Base-by-base conservation (phyloP, 2,113 vertebrate genomes). In the Turdus rufiventris region DNA sequence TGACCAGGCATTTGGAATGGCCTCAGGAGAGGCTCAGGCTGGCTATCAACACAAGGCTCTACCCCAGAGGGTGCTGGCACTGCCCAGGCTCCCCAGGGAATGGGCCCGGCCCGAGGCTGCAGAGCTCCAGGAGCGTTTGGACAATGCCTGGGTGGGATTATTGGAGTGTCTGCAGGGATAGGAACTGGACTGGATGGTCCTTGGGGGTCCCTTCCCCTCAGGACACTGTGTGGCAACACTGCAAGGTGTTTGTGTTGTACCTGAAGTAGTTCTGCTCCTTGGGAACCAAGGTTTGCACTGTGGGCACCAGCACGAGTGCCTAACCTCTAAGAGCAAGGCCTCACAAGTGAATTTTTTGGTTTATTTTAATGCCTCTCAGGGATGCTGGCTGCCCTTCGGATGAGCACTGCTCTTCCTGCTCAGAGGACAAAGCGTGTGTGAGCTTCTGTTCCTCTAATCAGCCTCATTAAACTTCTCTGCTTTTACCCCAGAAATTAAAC, bases 71-170 rank as follows among this genome's bases (percentile, higher is more conserved):
- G 14, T 38, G 45, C 34, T 58, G 34, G 31, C 60, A 29, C 38
- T 53, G 48, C 18, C 29, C 48, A 28, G 63, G 65, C 18, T 42
- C 18, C 18, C 43, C 24, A 12, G 45, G 42, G 45, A 29, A 61
- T 4, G 31, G 36, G 4, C 36, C 28, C 1, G 0, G 14, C 29
- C n/a, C 0, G 3, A 18, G 65, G 36, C 36, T 70, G 36, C 47
- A 7, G 47, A 43, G 79, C 38, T 13, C 6, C 38, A 10, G 66
- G 16, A 43, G 17, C 0, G 0, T 5, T 51, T 17, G 56, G 47
- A 5, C 3, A 20, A 0, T 0, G 1, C 17, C 15, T 2, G 56
- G 17, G 8, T 43, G 80, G 57, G 33, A 5, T 26, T 33, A 21
- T 10, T 62, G 57, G 21, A 20, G 25, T 11, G 31, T 71, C 45